phyloP scores from a whole-genome alignment of 1,140 invertebrate species.

The Halesus radiatus region DNA sequence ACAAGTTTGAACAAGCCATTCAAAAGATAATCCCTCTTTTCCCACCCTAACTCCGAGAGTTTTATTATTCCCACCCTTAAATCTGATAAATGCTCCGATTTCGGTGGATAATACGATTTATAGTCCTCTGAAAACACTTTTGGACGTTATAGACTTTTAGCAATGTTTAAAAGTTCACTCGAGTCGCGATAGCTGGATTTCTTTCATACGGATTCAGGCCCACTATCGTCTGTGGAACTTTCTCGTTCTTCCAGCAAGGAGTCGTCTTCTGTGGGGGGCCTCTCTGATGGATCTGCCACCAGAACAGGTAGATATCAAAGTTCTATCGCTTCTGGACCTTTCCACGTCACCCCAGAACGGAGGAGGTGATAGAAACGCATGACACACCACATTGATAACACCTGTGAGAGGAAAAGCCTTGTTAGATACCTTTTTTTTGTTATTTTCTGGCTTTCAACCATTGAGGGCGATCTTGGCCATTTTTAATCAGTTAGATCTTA shows the following conservation, averaged over 20 bases:
- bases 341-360: constrained; percentile 78
- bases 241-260: constrained; percentile 65
- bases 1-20: background rate
- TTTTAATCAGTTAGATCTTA: no score
- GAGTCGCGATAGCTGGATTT: background rate
- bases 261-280: constrained; percentile 61
- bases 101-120: no score
- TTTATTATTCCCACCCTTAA: no score
- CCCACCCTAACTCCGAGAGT: background rate
- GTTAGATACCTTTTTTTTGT: background rate
- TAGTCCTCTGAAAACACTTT: no score
- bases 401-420: constrained; percentile 63
- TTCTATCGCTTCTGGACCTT: constrained; percentile 78
- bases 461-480: no score
- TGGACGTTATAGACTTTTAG: no score
- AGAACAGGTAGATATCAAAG: constrained; percentile 72
- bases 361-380: constrained; percentile 78
- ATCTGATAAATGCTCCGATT: no score
- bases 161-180: no score
- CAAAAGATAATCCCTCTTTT: background rate
- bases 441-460: no score
- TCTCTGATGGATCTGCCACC: constrained; percentile 46
- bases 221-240: constrained; percentile 54
- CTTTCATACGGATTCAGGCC: constrained; percentile 26
- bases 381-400: constrained; percentile 77